Base-by-base conservation (phyloP, 2,113 vertebrate species). In the Campylomormyrus numenius region DNA sequence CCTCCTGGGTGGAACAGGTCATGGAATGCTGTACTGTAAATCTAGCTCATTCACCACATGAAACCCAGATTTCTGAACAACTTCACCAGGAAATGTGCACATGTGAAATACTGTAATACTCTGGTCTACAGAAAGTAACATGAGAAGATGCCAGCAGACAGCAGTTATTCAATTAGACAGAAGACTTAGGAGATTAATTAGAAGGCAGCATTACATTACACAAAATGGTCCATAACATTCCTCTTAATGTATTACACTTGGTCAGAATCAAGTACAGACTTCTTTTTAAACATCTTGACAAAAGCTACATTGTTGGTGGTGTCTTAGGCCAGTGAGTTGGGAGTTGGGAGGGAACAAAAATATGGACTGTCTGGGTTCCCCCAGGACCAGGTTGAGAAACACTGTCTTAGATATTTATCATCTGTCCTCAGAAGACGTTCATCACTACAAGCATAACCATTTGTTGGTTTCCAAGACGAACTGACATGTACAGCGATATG, bases 1-100 rank as follows among this genome's bases (percentile, higher is more conserved):
- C 93, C 90, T 95, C 95, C 95, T 89, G 42, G 35, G 48, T 7
- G 5, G 39, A 48, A 48, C 8, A 46, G 83, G 17, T 21, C 39
- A n/a, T n/a, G 45, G 74, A 17, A 35, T 77, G 21, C 45, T 85
- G 0, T 21, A 46, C 45, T 85, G 45, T 21, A 24, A 48, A 85
- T 24, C 17, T 10, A 46, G 83, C 45, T 21, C 21, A 46, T 48
- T 85, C 42, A 48, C 83, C 21, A 8, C 21, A 45, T 11, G n/a
- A 77, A 35, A 77, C 35, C 35, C 31, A 42, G 35, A 19, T 42
- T 39, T 42, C 15, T 77, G 35, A 39, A 17, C 70, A 77, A 77
- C 27, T 42, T 77, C n/a, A 31, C n/a, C 62, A 11, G n/a, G 10
- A 66, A 70, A 31, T 31, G n/a, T 70, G 62, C n/a, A 70, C n/a